Evolutionary conservation across 2,888 invertebrate genomes (phyloP).

Genomic region (Epinotia bilunana): DNA sequence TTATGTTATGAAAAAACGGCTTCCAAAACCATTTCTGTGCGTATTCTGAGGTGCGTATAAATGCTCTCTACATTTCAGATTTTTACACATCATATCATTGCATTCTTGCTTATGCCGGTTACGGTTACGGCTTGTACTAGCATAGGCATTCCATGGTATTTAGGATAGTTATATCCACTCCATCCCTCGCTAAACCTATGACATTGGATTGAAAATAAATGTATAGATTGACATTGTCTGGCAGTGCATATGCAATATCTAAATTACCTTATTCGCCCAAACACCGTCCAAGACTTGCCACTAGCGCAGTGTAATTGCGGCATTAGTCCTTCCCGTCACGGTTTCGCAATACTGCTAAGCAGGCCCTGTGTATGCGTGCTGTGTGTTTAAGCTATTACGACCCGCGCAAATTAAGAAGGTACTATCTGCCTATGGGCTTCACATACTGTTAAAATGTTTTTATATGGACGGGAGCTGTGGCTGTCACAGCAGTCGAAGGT

Average conservation of each 20-base stretch:
- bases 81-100: too few species aligned
- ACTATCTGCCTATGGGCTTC: neutral
- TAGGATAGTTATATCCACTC: too few species aligned
- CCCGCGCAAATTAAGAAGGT: neutral
- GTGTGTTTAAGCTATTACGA: neutral
- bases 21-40: too few species aligned
- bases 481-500: neutral
- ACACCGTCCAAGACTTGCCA: neutral
- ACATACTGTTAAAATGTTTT: neutral
- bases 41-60: too few species aligned
- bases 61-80: too few species aligned
- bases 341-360: conserved; percentile 32
- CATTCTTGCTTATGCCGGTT: too few species aligned
- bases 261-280: neutral
- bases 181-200: too few species aligned
- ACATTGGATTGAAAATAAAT: too few species aligned
- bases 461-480: neutral
- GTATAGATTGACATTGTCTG: neutral
- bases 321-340: conserved; percentile 21
- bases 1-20: too few species aligned
- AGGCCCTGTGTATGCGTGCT: conserved; percentile 21
- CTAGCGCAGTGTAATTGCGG: conserved; percentile 18
- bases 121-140: too few species aligned
- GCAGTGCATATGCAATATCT: neutral
- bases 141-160: too few species aligned